Base-by-base conservation (phyloP, 2,888 invertebrate genomes). In the Andrena hattorfiana region DNA sequence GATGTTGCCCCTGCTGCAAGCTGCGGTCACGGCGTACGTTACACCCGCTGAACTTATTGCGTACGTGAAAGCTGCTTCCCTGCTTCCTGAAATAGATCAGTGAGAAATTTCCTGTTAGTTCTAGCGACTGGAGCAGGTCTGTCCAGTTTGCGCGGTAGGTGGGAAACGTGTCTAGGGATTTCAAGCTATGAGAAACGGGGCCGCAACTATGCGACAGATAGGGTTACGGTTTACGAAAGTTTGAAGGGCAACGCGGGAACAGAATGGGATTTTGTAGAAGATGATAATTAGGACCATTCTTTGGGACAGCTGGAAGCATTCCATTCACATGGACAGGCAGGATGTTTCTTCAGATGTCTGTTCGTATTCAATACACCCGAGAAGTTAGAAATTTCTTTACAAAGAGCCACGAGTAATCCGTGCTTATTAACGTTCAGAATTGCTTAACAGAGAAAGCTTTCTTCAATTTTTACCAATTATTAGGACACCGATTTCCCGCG, bases 21-120 rank as follows among this genome's bases (percentile, higher is more conserved):
- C 98, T 75, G 97, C 97, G 84, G 98, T 98, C 79, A 99, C 96
- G 67, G 98, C 97, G 93, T 98, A 98, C 74, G 98, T 97, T 69
- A 98, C 98, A 20, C 98, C 99, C 0, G 99, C 99, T 70, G 98
- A 97, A 83, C 97, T 97, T 92, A 99, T 97, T 72, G 99, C 99
- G 94, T 99, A 98, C 1, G 98, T 97, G 94, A 97, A 99, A 60
- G 99, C 99, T 3, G 99, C 98, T 94, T 99, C 99, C 87, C 97
- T 96, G 86, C 97, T 98, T 85, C 97, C 99, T 98, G 95, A 51
- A 94, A 94, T 87, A 83, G 84, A 84, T 81, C 85, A 78, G 81
- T 64, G 70, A 84, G 72, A 82, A 77, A 82, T 83, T 83, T 83
- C 83, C 82, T 77, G 82, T 83, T 77, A 83, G 82, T 59, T 82